phyloP scores from a whole-genome alignment of 2,113 vertebrate genomes.

The Rostratula benghalensis region DNA sequence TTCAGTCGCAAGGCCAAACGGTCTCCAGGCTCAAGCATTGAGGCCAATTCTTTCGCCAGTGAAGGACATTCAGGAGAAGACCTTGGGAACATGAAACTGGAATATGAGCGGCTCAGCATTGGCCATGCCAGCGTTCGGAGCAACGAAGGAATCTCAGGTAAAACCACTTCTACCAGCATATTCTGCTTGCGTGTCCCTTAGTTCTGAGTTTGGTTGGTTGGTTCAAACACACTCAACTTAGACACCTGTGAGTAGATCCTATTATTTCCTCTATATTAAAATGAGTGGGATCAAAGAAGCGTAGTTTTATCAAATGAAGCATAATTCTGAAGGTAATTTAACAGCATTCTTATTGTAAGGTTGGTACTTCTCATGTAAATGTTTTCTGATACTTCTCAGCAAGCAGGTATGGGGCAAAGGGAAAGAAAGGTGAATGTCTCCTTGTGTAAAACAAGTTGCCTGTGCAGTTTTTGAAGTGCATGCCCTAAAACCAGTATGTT shows the following conservation, averaged over 20 bases:
- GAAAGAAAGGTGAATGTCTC: background rate
- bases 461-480: background rate
- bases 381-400: background rate
- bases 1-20: slow-evolving; percentile 64
- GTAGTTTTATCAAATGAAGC: background rate
- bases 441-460: background rate
- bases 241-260: background rate
- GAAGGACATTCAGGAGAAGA: slow-evolving; percentile 69
- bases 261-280: background rate
- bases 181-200: background rate
- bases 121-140: slow-evolving; percentile 43
- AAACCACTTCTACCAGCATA: background rate
- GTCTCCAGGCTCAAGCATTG: slow-evolving; percentile 14
- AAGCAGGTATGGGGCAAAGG: background rate
- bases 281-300: background rate
- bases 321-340: background rate
- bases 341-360: background rate
- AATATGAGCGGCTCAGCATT: slow-evolving; percentile 7
- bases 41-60: slow-evolving; percentile 48
- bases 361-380: background rate
- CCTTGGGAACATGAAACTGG: slow-evolving; percentile 60
- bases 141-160: slow-evolving; percentile 69
- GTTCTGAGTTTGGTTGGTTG: background rate
- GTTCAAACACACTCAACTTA: background rate
- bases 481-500: background rate